Evolutionary conservation across 2,888 invertebrate species (phyloP).

Genomic region (Sarcophaga rosellei): DNA sequence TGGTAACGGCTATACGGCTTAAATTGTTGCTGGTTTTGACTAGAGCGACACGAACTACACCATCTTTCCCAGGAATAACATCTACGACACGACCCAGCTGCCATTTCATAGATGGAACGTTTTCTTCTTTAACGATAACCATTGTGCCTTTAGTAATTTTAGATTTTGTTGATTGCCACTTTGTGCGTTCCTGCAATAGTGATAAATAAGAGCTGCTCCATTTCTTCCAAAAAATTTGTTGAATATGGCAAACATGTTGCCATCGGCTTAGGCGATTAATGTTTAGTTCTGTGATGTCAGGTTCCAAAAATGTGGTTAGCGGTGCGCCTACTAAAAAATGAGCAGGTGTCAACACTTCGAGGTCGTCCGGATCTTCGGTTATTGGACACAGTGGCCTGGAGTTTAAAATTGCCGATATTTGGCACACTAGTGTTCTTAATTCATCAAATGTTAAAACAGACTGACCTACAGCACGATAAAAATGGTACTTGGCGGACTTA

Average conservation of each 20-base stretch:
- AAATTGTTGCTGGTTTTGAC: constrained; percentile 46
- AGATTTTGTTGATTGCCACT: constrained; percentile 60
- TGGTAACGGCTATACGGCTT: constrained; percentile 56
- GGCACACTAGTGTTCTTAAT: too few relatives aligned
- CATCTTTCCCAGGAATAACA: constrained; percentile 47
- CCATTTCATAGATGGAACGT: constrained; percentile 55
- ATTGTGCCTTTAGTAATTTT: constrained; percentile 37
- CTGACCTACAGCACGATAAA: too few relatives aligned
- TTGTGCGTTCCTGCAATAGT: constrained; percentile 64
- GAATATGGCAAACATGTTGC: constrained; percentile 52
- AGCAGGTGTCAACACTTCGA: constrained; percentile 52
- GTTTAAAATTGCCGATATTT: too few relatives aligned
- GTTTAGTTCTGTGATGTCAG: constrained; percentile 39
- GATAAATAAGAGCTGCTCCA: constrained; percentile 59
- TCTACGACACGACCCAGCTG: constrained; percentile 60
- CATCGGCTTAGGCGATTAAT: constrained; percentile 42
- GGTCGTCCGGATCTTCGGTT: constrained; percentile 64
- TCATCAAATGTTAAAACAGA: too few relatives aligned
- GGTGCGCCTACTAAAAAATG: constrained; percentile 64
- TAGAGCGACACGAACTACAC: constrained; percentile 51
- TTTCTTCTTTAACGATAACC: constrained; percentile 51
- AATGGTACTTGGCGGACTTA: too few relatives aligned
- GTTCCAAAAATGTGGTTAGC: constrained; percentile 33
- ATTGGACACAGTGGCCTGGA: constrained; percentile 66
- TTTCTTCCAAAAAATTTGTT: constrained; percentile 62